Conservation (phyloP, 2,888 invertebrate genomes). For the Drosophila buzzatii region DNA sequence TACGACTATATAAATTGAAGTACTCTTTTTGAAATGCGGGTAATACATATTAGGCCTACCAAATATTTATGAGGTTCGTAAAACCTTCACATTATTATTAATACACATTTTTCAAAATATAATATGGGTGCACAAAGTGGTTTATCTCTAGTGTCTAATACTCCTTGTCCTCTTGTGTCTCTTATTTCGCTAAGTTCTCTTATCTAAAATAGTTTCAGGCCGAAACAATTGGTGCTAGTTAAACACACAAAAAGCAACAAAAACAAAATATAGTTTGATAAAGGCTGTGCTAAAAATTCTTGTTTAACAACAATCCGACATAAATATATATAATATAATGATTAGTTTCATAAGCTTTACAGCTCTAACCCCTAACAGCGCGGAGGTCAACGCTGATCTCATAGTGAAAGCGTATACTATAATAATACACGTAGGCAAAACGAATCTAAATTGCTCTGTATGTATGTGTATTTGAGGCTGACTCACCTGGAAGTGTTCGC, state of each 20-base stretch:
- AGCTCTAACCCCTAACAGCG: background rate
- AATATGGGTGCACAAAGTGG: background rate
- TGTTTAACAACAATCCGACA: background rate
- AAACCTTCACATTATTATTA: too few species aligned
- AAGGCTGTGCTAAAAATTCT: background rate
- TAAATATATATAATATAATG: background rate
- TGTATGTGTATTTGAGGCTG: constrained; percentile 9
- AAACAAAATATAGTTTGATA: background rate
- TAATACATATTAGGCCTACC: background rate
- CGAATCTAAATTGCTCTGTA: background rate
- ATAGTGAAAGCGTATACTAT: constrained; percentile 38
- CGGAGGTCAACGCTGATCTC: constrained; percentile 36
- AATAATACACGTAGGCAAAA: constrained; percentile 37
- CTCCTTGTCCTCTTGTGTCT: background rate
- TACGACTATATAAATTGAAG: background rate
- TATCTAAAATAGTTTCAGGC: background rate
- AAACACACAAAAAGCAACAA: background rate
- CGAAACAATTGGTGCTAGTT: background rate
- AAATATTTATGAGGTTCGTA: background rate
- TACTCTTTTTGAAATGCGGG: too few species aligned
- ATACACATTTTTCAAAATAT: too few species aligned
- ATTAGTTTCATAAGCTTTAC: background rate
- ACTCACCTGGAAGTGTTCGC: constrained; percentile 92
- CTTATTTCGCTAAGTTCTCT: background rate
- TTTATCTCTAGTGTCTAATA: background rate